Evolutionary conservation across 2,797 vertebrate genomes (phyloP), one percentile per base, ranked within the genome.

Genomic region (Oreochromis mossambicus): DNA sequence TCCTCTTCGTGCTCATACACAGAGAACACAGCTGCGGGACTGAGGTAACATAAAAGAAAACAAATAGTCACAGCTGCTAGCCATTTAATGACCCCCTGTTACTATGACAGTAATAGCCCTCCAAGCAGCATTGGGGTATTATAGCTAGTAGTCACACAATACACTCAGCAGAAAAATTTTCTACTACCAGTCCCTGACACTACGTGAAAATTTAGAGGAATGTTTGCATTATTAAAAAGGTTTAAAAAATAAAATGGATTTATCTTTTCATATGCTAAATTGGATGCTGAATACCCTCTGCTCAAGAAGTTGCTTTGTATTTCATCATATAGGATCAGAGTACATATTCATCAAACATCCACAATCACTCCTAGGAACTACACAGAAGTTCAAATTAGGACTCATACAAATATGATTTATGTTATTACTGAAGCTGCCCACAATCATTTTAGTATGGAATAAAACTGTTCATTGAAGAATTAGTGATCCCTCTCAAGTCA

Each of bases 41-140:
- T 61, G 75, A 81, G 77, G 55, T 83, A 86, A 87, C 77, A 81
- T n/a, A 68, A 63, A 68, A 78, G 81, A 85, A 91, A 91, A 91
- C 86, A 94, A 94, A 95, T 83, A 89, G 86, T 77, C 43, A n/a
- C 87, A 88, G 90, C 87, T 90, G 92, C 88, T 70, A 24, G 91
- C 87, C 84, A 82, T 88, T 80, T 94, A 95, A 96, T 94, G 93
- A 92, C 84, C 90, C 91, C 92, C 92, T 89, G 88, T 91, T 88
- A 85, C 84, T 83, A 70, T 88, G 91, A 92, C 87, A 90, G 92
- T 93, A 93, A 95, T 92, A 78, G 91, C 86, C 80, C 89, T 88
- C 90, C 24, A 80, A 91, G 83, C 88, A 89, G 87, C 91, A 89
- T 78, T 81, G 79, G 86, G 84, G 88, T 88, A 93, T 92, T 91